These are phyloP conservation scores for Hesperia comma DNA, from an alignment of 2,888 invertebrate genomes.

Conservation along the genomic window DNA sequence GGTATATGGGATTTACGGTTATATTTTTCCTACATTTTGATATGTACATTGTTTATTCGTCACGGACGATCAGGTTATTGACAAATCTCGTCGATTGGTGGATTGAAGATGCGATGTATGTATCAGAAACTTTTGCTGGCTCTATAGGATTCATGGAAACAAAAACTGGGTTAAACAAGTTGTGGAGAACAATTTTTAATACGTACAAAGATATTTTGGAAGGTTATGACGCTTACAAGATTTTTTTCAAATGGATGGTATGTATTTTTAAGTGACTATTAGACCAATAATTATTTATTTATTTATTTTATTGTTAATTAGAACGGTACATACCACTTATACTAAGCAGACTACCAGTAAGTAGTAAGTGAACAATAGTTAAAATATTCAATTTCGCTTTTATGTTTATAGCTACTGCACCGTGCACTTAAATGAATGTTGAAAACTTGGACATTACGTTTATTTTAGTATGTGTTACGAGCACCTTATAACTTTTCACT, in stretches of 20 bases:
- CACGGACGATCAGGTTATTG: neutral
- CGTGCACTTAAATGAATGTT: too few relatives aligned
- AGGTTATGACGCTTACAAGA: slow-evolving; percentile 12
- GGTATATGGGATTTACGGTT: neutral
- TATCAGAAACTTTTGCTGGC: neutral
- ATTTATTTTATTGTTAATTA: too few relatives aligned
- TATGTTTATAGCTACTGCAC: too few relatives aligned
- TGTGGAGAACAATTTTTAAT: slow-evolving; percentile 15
- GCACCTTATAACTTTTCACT: too few relatives aligned
- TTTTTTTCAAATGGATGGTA: slow-evolving; percentile 6
- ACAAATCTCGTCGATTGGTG: slow-evolving; percentile 5
- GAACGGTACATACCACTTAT: too few relatives aligned
- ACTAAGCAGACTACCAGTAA: too few relatives aligned
- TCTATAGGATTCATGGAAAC: neutral
- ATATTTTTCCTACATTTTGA: slow-evolving; percentile 30
- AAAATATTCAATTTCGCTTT: too few relatives aligned
- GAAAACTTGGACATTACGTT: too few relatives aligned
- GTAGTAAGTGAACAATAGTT: too few relatives aligned
- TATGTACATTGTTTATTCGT: slow-evolving; percentile 12
- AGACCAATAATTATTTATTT: too few relatives aligned
- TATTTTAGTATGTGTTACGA: too few relatives aligned
- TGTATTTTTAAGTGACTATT: neutral
- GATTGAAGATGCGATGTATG: slow-evolving; percentile 15
- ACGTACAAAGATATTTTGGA: slow-evolving; percentile 18
- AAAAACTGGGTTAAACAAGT: neutral